phyloP scores from a whole-genome alignment of 1,140 invertebrate genomes.

The Hylyphantes graminicola region DNA sequence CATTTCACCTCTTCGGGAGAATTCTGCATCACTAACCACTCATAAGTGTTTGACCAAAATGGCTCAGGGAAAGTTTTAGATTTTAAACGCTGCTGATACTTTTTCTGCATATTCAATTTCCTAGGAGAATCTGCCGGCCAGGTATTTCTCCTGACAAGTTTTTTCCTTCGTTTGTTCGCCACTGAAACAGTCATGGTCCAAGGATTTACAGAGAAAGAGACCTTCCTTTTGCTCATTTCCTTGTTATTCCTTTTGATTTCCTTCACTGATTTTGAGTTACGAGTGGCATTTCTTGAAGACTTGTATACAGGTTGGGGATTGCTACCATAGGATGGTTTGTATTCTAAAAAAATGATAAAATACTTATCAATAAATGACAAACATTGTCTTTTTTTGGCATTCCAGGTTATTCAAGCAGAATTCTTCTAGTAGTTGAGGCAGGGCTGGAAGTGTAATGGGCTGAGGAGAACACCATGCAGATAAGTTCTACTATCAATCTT shows the following conservation, averaged over 20 bases:
- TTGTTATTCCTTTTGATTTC: constrained; percentile 1
- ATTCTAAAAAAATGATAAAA: constrained; percentile 45
- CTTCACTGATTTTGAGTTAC: neutral
- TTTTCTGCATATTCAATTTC: constrained; percentile 26
- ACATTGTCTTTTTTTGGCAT: neutral
- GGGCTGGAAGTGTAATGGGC: neutral
- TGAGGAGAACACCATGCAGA: constrained; percentile 33
- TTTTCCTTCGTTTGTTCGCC: constrained; percentile 11
- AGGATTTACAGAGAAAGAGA: constrained; percentile 17
- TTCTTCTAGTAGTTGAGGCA: constrained; percentile 12
- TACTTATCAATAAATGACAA: neutral
- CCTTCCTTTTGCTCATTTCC: constrained; percentile 8
- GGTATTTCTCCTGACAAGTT: constrained; percentile 30
- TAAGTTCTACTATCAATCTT: constrained; percentile 8
- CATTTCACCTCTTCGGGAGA: constrained; percentile 26
- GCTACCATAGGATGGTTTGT: neutral
- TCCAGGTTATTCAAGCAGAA: constrained; percentile 7
- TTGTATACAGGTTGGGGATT: neutral
- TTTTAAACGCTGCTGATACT: constrained; percentile 40
- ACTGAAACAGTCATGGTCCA: constrained; percentile 34
- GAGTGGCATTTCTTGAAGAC: neutral
- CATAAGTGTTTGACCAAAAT: constrained; percentile 49
- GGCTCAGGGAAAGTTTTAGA: constrained; percentile 34
- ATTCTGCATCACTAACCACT: constrained; percentile 41
- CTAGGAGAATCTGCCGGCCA: constrained; percentile 49